Conservation (phyloP, 2,113 vertebrate genomes). For the Ahaetulla prasina region DNA sequence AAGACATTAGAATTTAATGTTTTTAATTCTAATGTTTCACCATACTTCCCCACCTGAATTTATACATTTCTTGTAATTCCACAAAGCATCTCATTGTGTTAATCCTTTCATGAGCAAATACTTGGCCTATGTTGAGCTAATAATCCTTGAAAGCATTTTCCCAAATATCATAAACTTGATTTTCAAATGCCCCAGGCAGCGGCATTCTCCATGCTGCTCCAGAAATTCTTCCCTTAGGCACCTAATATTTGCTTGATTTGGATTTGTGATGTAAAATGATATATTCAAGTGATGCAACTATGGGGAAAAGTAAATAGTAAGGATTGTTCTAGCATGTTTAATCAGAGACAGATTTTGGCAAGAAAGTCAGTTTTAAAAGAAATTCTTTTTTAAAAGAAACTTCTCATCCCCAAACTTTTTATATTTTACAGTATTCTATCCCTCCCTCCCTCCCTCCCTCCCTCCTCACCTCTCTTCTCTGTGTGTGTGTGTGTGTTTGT, state of each 20-base stretch:
- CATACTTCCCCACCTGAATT: background rate
- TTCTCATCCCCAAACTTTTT: background rate
- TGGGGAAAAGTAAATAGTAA: background rate
- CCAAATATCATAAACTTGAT: background rate
- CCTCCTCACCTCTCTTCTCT: constrained; percentile 35
- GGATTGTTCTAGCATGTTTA: background rate
- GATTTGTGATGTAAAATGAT: background rate
- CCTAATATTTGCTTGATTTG: background rate
- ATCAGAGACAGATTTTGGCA: background rate
- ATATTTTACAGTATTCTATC: background rate
- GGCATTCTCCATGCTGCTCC: background rate
- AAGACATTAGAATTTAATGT: no score
- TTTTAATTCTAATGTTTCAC: background rate
- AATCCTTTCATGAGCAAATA: background rate
- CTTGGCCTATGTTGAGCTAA: background rate
- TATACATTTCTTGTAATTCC: background rate
- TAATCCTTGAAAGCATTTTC: background rate
- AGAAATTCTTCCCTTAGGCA: background rate
- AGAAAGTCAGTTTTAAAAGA: background rate
- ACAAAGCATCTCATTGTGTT: background rate
- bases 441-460: background rate
- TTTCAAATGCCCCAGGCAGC: background rate
- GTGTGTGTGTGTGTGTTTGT: background rate
- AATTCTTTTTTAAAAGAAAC: background rate
- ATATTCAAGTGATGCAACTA: background rate